phyloP scores from a whole-genome alignment of 2,797 vertebrate species.

The Simalia tracyae region DNA sequence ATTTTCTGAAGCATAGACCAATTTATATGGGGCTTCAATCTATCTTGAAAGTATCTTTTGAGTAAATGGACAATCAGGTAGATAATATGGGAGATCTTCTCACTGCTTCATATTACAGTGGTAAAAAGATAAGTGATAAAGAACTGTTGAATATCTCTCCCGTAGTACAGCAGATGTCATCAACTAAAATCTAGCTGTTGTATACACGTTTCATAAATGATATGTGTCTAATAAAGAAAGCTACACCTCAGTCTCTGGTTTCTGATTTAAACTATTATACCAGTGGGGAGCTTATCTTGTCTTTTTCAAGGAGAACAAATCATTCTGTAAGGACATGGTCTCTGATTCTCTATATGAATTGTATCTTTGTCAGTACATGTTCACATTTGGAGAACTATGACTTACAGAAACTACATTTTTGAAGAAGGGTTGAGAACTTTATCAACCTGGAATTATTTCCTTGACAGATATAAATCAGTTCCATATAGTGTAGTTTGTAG shows the following conservation, averaged over 20 bases:
- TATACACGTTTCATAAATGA: neutral
- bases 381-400: neutral
- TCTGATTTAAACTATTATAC: neutral
- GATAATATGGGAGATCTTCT: neutral
- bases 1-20: neutral
- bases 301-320: neutral
- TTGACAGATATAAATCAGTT: neutral
- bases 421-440: neutral
- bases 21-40: neutral
- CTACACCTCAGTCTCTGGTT: neutral
- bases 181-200: neutral
- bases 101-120: neutral
- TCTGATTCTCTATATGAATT: neutral
- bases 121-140: neutral
- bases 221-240: neutral
- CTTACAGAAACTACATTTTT: neutral
- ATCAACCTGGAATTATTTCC: neutral
- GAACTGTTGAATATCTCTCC: neutral
- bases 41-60: neutral
- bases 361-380: neutral
- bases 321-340: neutral
- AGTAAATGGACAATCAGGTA: neutral
- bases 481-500: neutral
- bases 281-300: neutral
- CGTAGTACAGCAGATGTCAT: neutral